Base-by-base conservation (phyloP, 2,888 invertebrate genomes). In the Drosophila parthenogenetica region DNA sequence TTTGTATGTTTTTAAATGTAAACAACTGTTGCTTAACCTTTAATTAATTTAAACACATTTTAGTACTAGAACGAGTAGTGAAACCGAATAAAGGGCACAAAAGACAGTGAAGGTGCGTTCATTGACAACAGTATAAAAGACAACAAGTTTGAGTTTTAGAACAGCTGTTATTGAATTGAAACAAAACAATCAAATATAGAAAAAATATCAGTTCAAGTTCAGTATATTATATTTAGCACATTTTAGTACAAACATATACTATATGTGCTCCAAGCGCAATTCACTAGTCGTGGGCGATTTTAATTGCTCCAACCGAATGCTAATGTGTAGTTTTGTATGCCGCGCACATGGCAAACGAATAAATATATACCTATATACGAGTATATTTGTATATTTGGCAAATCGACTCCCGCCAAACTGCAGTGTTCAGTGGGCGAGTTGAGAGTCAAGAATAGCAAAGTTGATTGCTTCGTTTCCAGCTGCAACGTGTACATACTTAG, bases 281-380 rank as follows among this genome's bases (percentile, higher is more conserved):
- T 29, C 48, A 40, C 29, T 29, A 64, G 45, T 59, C 48, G 76
- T 59, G 76, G 71, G 77, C 70, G 66, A 35, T 7, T 69, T 66
- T 59, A 72, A 69, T 69, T 69, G 66, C 50, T 51, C 37, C 42
- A 64, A n/a, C 19, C 25, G 60, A 60, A 69, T 71, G 59, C 57
- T 57, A 78, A 75, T 79, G 45, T 54, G 45, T 45, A 53, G 59
- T 67, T 78, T 32, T 61, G 49, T 62, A 69, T 76, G 79, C 69
- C 46, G 45, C 17, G 66, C 77, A 76, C 62, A 62, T 77, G 79
- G 66, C 69, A 59, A 53, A 66, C 42, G 39, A 51, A 55, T n/a
- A 57, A 32, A 53, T 51, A 42, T 55, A 54, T 13, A 43, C 14
- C 50, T 25, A 35, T 53, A 37, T 42, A 45, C 13, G 46, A 37